Percentiles rank a stretch among this genome's conserved stretches.
Evolutionary conservation across 2,888 invertebrate genomes (phyloP).

Genomic region (Andrena camellia): DNA sequence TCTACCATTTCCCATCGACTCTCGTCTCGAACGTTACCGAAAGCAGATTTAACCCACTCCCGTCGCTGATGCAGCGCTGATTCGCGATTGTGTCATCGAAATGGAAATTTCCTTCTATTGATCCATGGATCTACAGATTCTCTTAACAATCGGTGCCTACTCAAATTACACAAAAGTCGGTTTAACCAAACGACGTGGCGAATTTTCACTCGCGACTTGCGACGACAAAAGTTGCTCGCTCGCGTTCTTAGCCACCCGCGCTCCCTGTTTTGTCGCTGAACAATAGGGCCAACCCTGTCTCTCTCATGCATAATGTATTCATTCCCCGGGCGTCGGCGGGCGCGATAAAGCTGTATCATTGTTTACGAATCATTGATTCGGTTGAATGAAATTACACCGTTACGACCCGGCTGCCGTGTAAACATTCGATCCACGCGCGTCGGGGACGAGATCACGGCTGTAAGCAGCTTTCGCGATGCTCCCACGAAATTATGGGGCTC

Average conservation of each 20-base stretch:
- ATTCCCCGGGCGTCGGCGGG: conserved; percentile 54
- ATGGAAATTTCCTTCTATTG: background rate
- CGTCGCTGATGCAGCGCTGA: conserved; percentile 16
- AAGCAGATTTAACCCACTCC: conserved; percentile 40
- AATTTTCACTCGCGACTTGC: conserved; percentile 13
- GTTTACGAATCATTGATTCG: conserved; percentile 80
- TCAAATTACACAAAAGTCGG: background rate
- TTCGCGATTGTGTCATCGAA: background rate
- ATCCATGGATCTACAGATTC: conserved; percentile 6
- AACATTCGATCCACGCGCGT: conserved; percentile 51
- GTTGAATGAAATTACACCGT: conserved; percentile 74
- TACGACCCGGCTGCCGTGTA: conserved; percentile 50
- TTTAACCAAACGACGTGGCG: conserved; percentile 5
- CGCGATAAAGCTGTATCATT: conserved; percentile 77
- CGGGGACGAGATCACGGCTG: conserved; percentile 14
- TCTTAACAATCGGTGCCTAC: background rate
- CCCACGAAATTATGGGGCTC: conserved; percentile 25
- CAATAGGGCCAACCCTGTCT: conserved; percentile 59
- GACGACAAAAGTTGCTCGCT: conserved; percentile 47
- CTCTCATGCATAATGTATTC: conserved; percentile 74
- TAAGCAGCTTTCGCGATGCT: conserved; percentile 58
- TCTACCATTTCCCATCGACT: conserved; percentile 24
- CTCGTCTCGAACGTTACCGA: conserved; percentile 17
- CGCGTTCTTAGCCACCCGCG: conserved; percentile 35
- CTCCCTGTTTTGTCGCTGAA: conserved; percentile 51